Evolutionary conservation across 2,797 vertebrate genomes (phyloP), one percentile per base, ranked within the genome.

Genomic region (Rhinichthys osculus): DNA sequence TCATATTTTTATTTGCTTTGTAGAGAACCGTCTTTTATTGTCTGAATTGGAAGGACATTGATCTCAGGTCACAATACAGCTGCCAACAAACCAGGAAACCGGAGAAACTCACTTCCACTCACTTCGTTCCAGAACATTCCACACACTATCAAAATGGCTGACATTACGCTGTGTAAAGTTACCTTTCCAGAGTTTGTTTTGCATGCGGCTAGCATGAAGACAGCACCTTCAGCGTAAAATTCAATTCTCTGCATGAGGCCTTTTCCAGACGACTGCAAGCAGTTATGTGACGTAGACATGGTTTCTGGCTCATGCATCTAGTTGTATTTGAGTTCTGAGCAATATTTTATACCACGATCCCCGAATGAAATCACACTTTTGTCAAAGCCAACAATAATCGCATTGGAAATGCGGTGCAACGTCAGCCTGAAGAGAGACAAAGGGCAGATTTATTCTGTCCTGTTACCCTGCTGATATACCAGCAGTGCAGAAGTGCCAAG

Each of bases 61-160:
- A 76, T 85, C 86, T 87, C 86, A 87, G 88, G 86, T 87, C 85
- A 82, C 73, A 62, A 69, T 59, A 74, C 86, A 82, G 88, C 88
- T 81, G 76, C 72, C 87, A 85, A 78, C 59, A 54, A 85, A 76
- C 14, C 62, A 80, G 84, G 69, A 85, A 85, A 85, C 77, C 54
- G 78, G 70, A 85, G 81, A 85, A 64, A 71, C 44, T 66, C 40
- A 72, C 44, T 85, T 73, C 84, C 77, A 52, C 30, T 73, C 23
- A n/a, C 38, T 35, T 78, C 1, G 67, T 50, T 85, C 52, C 76
- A 74, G 76, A 78, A 83, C 72, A 89, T 78, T 82, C 73, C 47
- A 74, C 44, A 74, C 11, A 42, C 57, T 54, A 72, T 72, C 38
- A 33, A 30, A 74, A 14, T 10, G 27, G 66, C 72, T 69, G 42